Base-by-base conservation (phyloP, 2,113 vertebrate species). In the Sylvietta virens region DNA sequence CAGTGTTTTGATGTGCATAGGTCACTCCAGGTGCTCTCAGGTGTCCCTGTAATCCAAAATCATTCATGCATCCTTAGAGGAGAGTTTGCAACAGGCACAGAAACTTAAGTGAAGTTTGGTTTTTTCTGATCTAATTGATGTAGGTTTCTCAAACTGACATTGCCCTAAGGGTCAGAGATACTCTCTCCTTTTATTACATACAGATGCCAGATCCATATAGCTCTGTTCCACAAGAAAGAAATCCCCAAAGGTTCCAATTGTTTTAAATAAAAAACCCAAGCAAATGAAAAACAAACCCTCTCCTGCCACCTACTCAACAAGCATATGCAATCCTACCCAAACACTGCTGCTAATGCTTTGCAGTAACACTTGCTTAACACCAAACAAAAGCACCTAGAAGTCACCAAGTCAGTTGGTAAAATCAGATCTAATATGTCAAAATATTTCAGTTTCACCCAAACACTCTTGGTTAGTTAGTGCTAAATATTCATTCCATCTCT, bases 371-470 rank as follows among this genome's bases (percentile, higher is more conserved):
- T 93, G 90, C 86, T 92, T 70, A 85, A 91, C 72, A 84, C 81
- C 56, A 86, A 96, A 81, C 73, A 72, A 81, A 85, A 78, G 56
- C 85, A 90, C 23, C 2, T 71, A 7, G 7, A 88, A 96, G 86
- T 82, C 90, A 91, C 74, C 19, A 62, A 92, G 85, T 62, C 86
- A 81, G 48, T 70, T 87, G 74, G 53, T 83, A 95, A 93, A 92
- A 88, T 79, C 88, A 86, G 54, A 82, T 73, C 19, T 80, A 83
- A 33, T 40, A 90, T 54, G 86, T 93, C 95, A 97, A 97, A 95
- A 92, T 94, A 94, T 88, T 93, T 95, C 90, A 67, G 23, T 56
- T 93, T 92, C 95, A 95, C 83, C 74, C 71, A 88, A 96, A 92
- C 80, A 93, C 37, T 88, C 74, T 76, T 71, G 85, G 70, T 87